Evolutionary conservation across 2,113 vertebrate genomes (phyloP).

Genomic region (Cardinalis cardinalis): DNA sequence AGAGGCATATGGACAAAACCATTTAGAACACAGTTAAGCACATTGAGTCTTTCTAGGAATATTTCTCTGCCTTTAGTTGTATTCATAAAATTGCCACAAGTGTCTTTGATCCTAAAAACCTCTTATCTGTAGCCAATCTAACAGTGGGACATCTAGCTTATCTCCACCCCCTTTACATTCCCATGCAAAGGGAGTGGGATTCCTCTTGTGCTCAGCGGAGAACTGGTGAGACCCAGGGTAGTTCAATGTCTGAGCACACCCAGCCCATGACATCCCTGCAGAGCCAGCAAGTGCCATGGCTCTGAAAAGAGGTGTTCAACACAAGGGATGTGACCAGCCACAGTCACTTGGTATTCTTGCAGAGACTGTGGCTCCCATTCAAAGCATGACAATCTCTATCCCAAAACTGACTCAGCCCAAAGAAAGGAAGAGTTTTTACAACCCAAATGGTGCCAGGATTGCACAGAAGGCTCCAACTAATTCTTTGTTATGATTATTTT

Average conservation of each 20-base stretch:
- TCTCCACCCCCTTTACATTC: not conserved
- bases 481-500: not conserved
- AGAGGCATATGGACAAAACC: not conserved
- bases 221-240: not conserved
- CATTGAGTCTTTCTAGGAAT: not conserved
- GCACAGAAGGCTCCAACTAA: not conserved
- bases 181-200: not conserved
- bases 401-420: not conserved
- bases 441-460: not conserved
- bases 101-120: not conserved
- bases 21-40: not conserved
- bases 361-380: slow-evolving; percentile 8
- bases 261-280: not conserved
- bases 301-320: slow-evolving; percentile 9
- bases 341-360: not conserved
- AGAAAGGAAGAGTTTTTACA: slow-evolving; percentile 29
- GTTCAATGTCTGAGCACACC: not conserved
- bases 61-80: not conserved
- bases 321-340: not conserved
- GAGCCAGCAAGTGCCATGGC: not conserved
- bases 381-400: not conserved
- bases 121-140: not conserved
- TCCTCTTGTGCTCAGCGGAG: not conserved
- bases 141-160: not conserved
- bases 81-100: not conserved